Evolutionary conservation across 2,888 invertebrate genomes (phyloP), one percentile per base, ranked within the genome.

Genomic region (Spodoptera picta): DNA sequence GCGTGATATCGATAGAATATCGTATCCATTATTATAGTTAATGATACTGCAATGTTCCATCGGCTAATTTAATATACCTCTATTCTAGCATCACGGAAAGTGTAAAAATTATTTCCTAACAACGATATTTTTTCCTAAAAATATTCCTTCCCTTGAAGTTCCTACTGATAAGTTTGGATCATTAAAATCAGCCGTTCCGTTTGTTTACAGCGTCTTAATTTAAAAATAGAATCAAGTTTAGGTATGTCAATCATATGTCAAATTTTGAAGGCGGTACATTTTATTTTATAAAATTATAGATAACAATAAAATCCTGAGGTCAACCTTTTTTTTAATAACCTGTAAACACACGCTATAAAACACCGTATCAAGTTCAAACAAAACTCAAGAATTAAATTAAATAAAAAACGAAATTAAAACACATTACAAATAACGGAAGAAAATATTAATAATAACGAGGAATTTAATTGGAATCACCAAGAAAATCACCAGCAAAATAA

Each of bases 31-130:
- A 60, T 63, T 73, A 60, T 63, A 36, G 65, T 79, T 79, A 79
- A 77, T 70, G 69, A 76, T 65, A 55, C 69, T 69, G 79, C 79
- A 73, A 75, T 61, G 65, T 75, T 77, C 58, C 45, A 72, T 78
- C 79, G 65, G 71, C 58, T 75, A 77, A 77, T 73, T 71, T 67
- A 53, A 60, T 60, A 67, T 68, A n/a, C n/a, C n/a, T n/a, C n/a
- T n/a, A 60, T 50, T 62, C 76, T 73, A 67, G 51, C 73, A 69
- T 65, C 73, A 73, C 49, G 61, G 19, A 62, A 65, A 27, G 24
- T 58, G 54, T 68, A 5, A 63, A 36, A 36, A 36, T 1, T 36
- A 36, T 36, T 6, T 36, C 6, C 9, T 36, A 9, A 9, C 36
- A 7, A 36, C 7, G 7, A 6, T 9, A 7, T 36, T 36, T 36